Evolutionary conservation across 2,888 invertebrate genomes (phyloP).

Genomic region (Cyclophora albipunctata): DNA sequence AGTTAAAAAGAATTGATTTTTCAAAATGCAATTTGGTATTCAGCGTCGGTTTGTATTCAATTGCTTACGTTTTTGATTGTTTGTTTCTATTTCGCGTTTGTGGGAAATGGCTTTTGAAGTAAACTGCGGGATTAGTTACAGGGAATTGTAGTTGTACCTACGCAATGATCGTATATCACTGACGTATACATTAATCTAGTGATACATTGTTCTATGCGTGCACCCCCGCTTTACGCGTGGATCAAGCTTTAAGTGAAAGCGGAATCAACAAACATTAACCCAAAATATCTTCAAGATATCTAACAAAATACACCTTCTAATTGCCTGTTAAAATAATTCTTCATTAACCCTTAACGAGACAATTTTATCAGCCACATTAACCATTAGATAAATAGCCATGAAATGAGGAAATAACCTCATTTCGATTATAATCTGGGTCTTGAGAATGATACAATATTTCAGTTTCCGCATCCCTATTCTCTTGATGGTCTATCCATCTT

Average conservation of each 20-base stretch:
- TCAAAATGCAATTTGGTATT: conserved; percentile 40
- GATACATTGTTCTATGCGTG: conserved; percentile 59
- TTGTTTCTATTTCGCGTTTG: conserved; percentile 20
- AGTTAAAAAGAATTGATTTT: conserved; percentile 52
- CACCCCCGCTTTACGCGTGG: conserved; percentile 46
- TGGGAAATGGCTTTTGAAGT: conserved; percentile 13
- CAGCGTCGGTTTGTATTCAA: conserved; percentile 27
- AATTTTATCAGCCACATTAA: too few relatives aligned
- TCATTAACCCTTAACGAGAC: too few relatives aligned
- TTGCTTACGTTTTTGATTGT: conserved; percentile 21
- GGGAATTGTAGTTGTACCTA: conserved; percentile 20
- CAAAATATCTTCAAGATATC: too few relatives aligned
- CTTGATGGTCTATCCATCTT: too few relatives aligned
- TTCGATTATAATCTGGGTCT: background rate
- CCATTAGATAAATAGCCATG: too few relatives aligned
- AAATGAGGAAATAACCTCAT: too few relatives aligned
- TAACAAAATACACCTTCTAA: too few relatives aligned
- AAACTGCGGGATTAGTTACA: conserved; percentile 21
- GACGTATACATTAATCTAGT: conserved; percentile 60
- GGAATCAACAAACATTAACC: too few relatives aligned
- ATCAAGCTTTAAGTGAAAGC: conserved; percentile 13
- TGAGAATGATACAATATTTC: too few relatives aligned
- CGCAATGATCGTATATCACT: conserved; percentile 47
- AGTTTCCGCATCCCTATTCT: too few relatives aligned
- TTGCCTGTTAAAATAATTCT: too few relatives aligned